Base-by-base conservation (phyloP, 2,113 vertebrate genomes). In the Saimiri boliviensis region DNA sequence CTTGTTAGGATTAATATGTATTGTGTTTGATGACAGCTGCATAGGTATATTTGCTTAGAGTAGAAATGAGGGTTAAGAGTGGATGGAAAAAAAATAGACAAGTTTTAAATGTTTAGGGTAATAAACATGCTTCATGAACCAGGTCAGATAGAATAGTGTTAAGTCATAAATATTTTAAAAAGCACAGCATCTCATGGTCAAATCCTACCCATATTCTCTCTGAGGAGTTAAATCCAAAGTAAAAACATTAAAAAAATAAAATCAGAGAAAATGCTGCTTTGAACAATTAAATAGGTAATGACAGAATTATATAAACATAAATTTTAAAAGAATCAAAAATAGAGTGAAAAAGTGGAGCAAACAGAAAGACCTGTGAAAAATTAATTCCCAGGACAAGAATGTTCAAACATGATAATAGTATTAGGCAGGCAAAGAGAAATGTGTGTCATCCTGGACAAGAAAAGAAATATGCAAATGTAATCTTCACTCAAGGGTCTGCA, bases 401-500 rank as follows among this genome's bases (percentile, higher is more conserved):
- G 94, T 97, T 95, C 91, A 95, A 96, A 93, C 92, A 93, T 20
- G 94, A 96, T 97, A 97, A 98, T 94, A 92, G 93, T 86, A 97
- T 97, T 97, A 97, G 40, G 42, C 96, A 95, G 93, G 80, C 93
- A 92, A 94, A 97, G 84, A 95, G 86, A 97, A 98, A 98, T 97
- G 76, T 96, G 79, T 97, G 95, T 96, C 94, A 97, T 96, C 79
- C 89, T 70, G 87, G 74, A 97, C 82, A 91, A 96, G 94, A 96
- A 96, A 95, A 95, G 94, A 96, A 97, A 98, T 98, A 98, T 97
- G 89, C 96, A 97, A 98, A 98, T 98, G 66, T 97, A 98, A 96
- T 98, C 89, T 98, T 98, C 96, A 95, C 95, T 96, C 80, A 91
- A 82, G 96, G 84, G 80, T 94, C 89, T 97, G 93, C 86, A 93